Conservation (phyloP, 2,888 invertebrate species). For the Acrobasis suavella region DNA sequence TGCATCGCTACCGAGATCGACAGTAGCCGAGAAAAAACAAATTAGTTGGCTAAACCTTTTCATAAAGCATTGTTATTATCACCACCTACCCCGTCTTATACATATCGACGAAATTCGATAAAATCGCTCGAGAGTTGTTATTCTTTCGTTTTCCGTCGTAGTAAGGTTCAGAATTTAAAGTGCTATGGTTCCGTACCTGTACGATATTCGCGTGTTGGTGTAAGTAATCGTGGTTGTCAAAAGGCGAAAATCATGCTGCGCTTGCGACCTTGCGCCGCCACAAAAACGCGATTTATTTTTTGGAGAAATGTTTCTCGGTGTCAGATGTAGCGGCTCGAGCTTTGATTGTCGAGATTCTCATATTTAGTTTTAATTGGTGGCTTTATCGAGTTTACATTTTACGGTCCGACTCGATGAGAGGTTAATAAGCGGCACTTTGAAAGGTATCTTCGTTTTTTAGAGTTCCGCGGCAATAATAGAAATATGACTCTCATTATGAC, state of each 20-base stretch:
- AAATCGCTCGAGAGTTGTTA: conserved; percentile 46
- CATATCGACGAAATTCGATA: conserved; percentile 50
- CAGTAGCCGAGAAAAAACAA: conserved; percentile 82
- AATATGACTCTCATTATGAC: conserved; percentile 54
- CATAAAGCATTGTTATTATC: conserved; percentile 81
- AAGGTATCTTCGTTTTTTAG: conserved; percentile 76
- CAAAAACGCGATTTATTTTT: conserved; percentile 77
- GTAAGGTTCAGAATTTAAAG: conserved; percentile 55
- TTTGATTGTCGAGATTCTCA: conserved; percentile 81
- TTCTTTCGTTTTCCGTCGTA: conserved; percentile 38
- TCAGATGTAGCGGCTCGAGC: conserved; percentile 80
- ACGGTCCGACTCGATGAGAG: conserved; percentile 81
- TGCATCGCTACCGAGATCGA: conserved; percentile 80
- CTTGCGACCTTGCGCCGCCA: conserved; percentile 72
- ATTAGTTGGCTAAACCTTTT: conserved; percentile 82
- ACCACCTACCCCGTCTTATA: conserved; percentile 71
- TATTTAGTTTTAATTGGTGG: conserved; percentile 83
- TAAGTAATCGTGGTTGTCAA: conserved; percentile 61
- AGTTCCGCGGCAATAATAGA: conserved; percentile 72
- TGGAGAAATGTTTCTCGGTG: conserved; percentile 75
- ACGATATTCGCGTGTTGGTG: conserved; percentile 39
- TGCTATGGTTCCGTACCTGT: conserved; percentile 33
- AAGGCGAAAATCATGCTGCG: conserved; percentile 80
- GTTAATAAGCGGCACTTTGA: conserved; percentile 83
- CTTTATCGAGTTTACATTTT: conserved; percentile 83